Base-by-base conservation (phyloP, 2,888 invertebrate species). In the Leucophenga maculata region DNA sequence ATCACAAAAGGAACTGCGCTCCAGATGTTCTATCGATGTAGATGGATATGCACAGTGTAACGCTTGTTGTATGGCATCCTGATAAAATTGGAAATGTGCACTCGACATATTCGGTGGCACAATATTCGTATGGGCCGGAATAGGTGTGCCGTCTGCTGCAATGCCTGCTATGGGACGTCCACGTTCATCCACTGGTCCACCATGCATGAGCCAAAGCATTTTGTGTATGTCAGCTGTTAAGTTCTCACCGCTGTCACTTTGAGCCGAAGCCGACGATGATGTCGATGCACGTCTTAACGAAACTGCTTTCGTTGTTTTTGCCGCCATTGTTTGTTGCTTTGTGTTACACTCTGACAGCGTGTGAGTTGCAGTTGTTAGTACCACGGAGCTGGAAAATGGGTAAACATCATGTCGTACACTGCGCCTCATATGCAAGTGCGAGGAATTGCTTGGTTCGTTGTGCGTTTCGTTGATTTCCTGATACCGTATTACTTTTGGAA, bases 301-400 rank as follows among this genome's bases (percentile, higher is more conserved):
- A 31, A 20, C 14, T 89, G 88, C 89, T 89, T 94, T 93, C 93
- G 93, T 86, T 93, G 93, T 73, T 16, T 50, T 16, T n/a, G n/a
- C 6, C 13, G 50, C 1, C 6, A 6, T 50, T 8, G 57, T 13
- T 8, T 78, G 91, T n/a, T 20, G 50, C n/a, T 59, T 69, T 48
- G 65, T 71, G 13, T 70, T 46, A 39, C 69, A 68, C 16, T 50
- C 72, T 69, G 70, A n/a, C 44, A 55, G 39, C 57, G 91, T 72
- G 66, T 55, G 32, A 65, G 52, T 60, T 6, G 55, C 55, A 20
- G 66, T 55, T 3, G 32, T 60, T 9, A 66, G 44, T 76, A 31
- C 44, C 13, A 55, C 54, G 1, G 66, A 31, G 6, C 39, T 54
- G 0, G 69, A 68, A 50, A 65, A 76, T 57, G 71, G 84, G 76